These are phyloP conservation scores for Amorpha juglandis DNA, from an alignment of 2,888 invertebrate genomes.

Conservation along the genomic window DNA sequence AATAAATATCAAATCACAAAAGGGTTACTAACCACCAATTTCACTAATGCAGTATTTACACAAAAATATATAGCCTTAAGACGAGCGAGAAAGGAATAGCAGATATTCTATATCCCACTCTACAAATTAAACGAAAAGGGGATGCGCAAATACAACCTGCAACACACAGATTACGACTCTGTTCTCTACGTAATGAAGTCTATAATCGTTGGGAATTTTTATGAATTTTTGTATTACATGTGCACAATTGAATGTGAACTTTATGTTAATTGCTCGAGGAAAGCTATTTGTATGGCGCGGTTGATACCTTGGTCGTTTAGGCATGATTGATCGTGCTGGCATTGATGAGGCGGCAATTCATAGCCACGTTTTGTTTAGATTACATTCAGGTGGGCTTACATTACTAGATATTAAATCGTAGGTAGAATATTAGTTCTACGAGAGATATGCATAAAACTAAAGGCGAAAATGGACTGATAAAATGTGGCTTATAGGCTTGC, in stretches of 20 bases:
- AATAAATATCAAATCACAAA: constrained; percentile 19
- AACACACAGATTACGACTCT: constrained; percentile 1
- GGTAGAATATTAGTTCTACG: background rate
- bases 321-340: constrained; percentile 36
- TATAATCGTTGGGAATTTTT: background rate
- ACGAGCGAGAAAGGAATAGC: constrained; percentile 5
- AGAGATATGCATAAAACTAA: too few relatives aligned
- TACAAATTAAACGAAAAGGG: constrained; percentile 23
- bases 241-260: constrained; percentile 8
- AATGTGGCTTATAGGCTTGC: too few relatives aligned
- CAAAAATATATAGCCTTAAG: constrained; percentile 18
- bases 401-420: background rate
- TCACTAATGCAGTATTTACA: constrained; percentile 9
- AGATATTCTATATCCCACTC: constrained; percentile 1
- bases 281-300: background rate
- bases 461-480: too few relatives aligned
- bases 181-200: background rate
- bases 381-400: background rate
- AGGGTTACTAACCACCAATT: constrained; percentile 18
- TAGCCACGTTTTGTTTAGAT: constrained; percentile 5
- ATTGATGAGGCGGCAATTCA: constrained; percentile 35
- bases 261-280: background rate
- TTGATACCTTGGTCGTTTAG: constrained; percentile 8
- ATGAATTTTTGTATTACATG: background rate
- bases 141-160: constrained; percentile 10